A percentile compares a stretch with the other conserved stretches of the same genome.
phyloP scores from a whole-genome alignment of 2,797 vertebrate species.

The Buphagus erythrorhynchus region DNA sequence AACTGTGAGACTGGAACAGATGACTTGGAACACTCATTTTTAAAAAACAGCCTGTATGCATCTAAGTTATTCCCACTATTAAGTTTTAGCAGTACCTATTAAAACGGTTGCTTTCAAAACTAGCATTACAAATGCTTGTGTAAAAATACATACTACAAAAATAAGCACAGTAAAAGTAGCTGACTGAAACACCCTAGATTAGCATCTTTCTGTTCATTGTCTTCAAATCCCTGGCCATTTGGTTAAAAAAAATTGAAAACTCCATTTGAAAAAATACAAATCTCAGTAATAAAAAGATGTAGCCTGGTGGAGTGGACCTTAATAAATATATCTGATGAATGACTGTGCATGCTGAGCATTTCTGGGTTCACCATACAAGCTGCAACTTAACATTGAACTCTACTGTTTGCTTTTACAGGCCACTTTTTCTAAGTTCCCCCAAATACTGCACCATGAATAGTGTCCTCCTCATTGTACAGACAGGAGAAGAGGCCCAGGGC shows the following conservation, averaged over 20 bases:
- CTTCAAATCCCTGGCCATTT: neutral
- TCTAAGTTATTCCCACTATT: neutral
- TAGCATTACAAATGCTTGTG: neutral
- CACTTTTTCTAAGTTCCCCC: neutral
- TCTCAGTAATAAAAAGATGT: neutral
- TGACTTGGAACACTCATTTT: neutral
- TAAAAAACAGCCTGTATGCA: neutral
- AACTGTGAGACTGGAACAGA: slow-evolving; percentile 18
- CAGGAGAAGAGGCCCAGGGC: neutral
- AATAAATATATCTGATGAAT: neutral
- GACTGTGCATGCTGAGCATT: neutral
- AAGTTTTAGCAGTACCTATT: neutral
- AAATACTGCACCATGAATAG: neutral
- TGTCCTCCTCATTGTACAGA: neutral
- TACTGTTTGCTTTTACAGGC: neutral
- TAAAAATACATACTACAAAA: neutral
- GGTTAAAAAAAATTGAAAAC: neutral
- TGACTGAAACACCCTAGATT: neutral
- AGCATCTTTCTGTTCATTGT: neutral
- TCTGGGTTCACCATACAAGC: neutral
- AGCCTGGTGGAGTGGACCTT: neutral
- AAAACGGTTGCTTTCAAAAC: slow-evolving; percentile 12
- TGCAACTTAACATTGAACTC: neutral
- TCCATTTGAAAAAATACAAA: neutral
- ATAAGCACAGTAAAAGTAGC: slow-evolving; percentile 55